Evolutionary conservation across 2,888 invertebrate genomes (phyloP).

Genomic region (Fragum sueziense): DNA sequence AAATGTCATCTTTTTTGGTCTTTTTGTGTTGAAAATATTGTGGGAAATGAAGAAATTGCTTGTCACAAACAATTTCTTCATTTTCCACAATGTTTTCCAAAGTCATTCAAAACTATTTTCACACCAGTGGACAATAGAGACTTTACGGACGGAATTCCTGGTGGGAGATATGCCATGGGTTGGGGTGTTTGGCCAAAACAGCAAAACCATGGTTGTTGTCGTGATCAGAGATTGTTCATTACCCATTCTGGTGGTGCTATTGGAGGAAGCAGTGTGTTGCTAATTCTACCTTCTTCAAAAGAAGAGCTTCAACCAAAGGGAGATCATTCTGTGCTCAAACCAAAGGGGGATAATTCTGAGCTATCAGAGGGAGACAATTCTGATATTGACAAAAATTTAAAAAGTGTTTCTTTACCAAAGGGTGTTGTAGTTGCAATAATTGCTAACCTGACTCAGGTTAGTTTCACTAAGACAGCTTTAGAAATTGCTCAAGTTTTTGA

Average conservation of each 20-base stretch:
- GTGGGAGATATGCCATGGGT: conserved; percentile 82
- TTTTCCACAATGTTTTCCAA: too few relatives aligned
- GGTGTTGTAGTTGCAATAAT: conserved; percentile 84
- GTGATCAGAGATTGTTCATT: conserved; percentile 74
- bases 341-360: too few relatives aligned
- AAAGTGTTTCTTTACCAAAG: conserved; percentile 65
- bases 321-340: neutral
- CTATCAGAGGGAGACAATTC: too few relatives aligned
- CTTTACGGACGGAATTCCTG: conserved; percentile 58
- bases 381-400: neutral
- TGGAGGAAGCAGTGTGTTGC: conserved; percentile 84
- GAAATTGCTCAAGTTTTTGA: conserved; percentile 82
- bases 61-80: too few relatives aligned
- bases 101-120: conserved; percentile 83
- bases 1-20: too few relatives aligned
- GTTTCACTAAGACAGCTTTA: conserved; percentile 79
- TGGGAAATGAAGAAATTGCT: too few relatives aligned
- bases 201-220: conserved; percentile 76
- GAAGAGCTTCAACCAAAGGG: neutral
- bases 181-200: conserved; percentile 81
- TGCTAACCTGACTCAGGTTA: conserved; percentile 82
- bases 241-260: conserved; percentile 85
- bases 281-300: conserved; percentile 81
- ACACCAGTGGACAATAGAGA: conserved; percentile 73
- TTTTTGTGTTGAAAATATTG: too few relatives aligned